A percentile compares a stretch with the other conserved stretches of the same genome.
These are phyloP conservation scores for Orestias chungarensis DNA, from an alignment of 2,797 vertebrate species.

Conservation along the genomic window DNA sequence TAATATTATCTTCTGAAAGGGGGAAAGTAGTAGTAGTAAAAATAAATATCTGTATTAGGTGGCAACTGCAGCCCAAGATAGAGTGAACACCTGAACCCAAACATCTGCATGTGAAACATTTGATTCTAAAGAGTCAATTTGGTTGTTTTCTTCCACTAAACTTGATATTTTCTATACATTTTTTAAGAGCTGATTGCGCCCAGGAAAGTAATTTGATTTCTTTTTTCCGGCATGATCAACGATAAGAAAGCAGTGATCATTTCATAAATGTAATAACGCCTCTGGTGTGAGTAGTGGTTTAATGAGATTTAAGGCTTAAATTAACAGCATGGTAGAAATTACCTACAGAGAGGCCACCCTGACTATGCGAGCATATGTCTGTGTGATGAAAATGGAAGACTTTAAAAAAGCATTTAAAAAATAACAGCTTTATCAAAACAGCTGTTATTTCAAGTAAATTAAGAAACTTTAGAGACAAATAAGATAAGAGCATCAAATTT, in stretches of 20 bases:
- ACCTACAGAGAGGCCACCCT: not conserved
- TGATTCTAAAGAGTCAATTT: no score
- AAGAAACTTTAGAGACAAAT: conserved; percentile 4
- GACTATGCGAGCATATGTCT: conserved; percentile 2
- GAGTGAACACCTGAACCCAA: no score
- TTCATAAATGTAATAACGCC: conserved; percentile 7
- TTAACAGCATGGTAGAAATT: conserved; percentile 5
- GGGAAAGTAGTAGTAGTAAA: no score
- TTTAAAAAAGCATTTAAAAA: conserved; percentile 1
- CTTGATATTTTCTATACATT: not conserved
- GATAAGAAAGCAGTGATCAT: conserved; percentile 15
- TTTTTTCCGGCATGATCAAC: not conserved
- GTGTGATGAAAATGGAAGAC: not conserved
- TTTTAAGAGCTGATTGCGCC: not conserved
- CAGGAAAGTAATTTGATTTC: conserved; percentile 6
- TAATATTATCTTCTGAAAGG: no score
- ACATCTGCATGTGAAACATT: no score
- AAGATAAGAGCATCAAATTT: not conserved
- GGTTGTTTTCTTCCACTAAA: not conserved
- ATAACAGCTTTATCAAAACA: conserved; percentile 2
- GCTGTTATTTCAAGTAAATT: not conserved
- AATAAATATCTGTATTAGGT: not conserved
- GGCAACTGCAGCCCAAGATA: no score
- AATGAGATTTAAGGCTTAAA: conserved; percentile 11
- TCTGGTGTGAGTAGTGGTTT: conserved; percentile 2